A percentile compares a stretch with the other conserved stretches of the same genome.
These are phyloP conservation scores for Sebastes miniatus DNA, from an alignment of 2,797 vertebrate species.

Conservation along the genomic window DNA sequence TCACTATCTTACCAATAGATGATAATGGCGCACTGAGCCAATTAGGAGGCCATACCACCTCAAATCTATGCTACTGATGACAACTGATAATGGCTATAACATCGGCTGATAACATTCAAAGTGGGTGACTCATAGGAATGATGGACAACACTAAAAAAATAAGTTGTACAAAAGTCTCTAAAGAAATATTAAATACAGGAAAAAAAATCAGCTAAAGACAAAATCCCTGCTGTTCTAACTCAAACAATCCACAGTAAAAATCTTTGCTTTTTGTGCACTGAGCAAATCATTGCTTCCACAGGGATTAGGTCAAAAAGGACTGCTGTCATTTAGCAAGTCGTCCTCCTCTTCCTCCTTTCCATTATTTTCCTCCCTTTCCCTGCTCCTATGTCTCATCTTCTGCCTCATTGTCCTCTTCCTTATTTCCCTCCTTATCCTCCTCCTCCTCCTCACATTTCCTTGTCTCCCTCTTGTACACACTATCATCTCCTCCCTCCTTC, in stretches of 20 bases:
- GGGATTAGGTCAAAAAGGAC: background rate
- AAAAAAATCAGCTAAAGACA: background rate
- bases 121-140: background rate
- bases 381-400: background rate
- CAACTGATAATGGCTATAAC: background rate
- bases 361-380: background rate
- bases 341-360: background rate
- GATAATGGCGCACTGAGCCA: background rate
- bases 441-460: background rate
- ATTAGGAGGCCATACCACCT: background rate
- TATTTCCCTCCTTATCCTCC: background rate
- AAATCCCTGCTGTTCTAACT: background rate
- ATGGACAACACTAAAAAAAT: background rate
- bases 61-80: background rate
- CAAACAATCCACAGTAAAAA: background rate
- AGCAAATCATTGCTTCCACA: background rate
- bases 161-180: background rate
- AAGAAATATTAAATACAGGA: background rate
- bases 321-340: background rate
- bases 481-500: background rate
- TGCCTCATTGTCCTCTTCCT: background rate
- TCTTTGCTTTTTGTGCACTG: background rate
- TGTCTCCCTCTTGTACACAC: background rate
- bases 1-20: background rate
- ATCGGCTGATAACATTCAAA: background rate